Conservation (phyloP, 2,113 vertebrate species). For the Cynocephalus volans region DNA sequence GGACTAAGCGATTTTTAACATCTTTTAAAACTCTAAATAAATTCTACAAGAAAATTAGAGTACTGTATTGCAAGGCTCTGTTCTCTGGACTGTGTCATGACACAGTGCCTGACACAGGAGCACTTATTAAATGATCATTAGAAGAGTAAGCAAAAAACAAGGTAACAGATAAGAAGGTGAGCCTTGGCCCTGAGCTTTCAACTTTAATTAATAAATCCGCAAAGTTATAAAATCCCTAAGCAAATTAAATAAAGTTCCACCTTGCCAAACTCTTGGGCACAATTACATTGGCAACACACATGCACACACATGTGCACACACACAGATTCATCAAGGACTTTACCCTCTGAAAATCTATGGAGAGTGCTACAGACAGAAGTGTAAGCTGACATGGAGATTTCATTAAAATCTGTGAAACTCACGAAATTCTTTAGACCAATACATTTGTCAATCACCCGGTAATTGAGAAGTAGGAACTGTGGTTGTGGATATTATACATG, state of each 20-base stretch:
- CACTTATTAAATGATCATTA: neutral
- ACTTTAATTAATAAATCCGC: neutral
- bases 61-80: neutral
- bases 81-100: neutral
- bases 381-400: conserved; percentile 43
- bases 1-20: neutral
- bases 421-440: neutral
- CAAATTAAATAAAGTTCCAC: neutral
- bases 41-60: neutral
- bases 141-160: neutral
- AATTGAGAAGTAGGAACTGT: conserved; percentile 10
- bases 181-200: neutral
- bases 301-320: neutral
- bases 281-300: neutral
- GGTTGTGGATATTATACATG: neutral
- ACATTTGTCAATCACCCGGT: conserved; percentile 43
- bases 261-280: neutral
- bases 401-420: conserved; percentile 61
- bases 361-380: neutral
- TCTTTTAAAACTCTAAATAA: neutral
- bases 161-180: neutral
- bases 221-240: neutral
- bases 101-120: neutral
- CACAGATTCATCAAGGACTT: neutral
- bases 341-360: neutral